Evolutionary conservation across 2,113 vertebrate species (phyloP).

Genomic region (Bagarius yarrelli): DNA sequence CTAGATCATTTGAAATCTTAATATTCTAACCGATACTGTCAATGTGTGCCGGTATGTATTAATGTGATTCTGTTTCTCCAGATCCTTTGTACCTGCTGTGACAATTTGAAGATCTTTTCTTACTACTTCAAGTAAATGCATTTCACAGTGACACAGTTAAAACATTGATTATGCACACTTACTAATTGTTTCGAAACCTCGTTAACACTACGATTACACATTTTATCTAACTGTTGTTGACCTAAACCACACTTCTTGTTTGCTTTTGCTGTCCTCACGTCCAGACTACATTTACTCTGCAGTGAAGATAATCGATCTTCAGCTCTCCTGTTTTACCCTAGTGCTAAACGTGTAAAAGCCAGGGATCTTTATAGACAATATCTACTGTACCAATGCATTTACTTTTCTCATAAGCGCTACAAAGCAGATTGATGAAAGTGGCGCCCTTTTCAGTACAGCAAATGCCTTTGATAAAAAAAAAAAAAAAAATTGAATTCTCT

Average conservation of each 20-base stretch:
- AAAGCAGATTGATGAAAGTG: neutral
- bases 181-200: too few species aligned
- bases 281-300: too few species aligned
- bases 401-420: neutral
- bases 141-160: neutral
- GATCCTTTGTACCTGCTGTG: neutral
- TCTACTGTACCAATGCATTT: neutral
- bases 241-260: too few species aligned
- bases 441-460: neutral
- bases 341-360: neutral
- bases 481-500: neutral
- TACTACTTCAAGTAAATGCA: neutral
- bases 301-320: too few species aligned
- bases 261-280: too few species aligned
- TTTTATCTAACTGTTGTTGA: too few species aligned
- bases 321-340: neutral
- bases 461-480: neutral
- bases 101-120: neutral
- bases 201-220: too few species aligned
- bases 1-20: neutral
- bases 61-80: neutral
- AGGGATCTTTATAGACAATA: neutral
- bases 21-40: neutral
- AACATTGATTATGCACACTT: too few species aligned
- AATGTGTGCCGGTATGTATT: neutral